A percentile compares a stretch with the other conserved stretches of the same genome.
These are phyloP conservation scores for Papilio aristodemus DNA, from an alignment of 1,140 invertebrate genomes.

Conservation along the genomic window DNA sequence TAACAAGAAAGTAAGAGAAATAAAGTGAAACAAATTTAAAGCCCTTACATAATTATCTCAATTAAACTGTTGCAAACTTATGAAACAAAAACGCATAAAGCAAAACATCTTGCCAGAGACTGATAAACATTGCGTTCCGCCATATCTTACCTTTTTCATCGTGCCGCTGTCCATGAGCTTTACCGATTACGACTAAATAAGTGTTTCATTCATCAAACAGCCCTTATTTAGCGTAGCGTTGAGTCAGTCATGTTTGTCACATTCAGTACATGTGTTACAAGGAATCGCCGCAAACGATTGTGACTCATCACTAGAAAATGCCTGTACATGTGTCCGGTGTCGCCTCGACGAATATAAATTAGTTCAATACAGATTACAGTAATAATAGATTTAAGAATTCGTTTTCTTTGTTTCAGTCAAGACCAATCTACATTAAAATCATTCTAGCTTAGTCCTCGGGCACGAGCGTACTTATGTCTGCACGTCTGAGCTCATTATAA, in stretches of 20 bases:
- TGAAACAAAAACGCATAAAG: conserved; percentile 33
- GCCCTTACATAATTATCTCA: background rate
- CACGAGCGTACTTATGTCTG: background rate
- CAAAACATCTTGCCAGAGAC: conserved; percentile 1
- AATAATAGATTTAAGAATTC: conserved; percentile 34
- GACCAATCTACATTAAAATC: conserved; percentile 8
- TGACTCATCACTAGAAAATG: conserved; percentile 65
- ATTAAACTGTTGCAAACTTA: conserved; percentile 4
- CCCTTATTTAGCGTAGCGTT: conserved; percentile 70
- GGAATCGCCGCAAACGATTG: conserved; percentile 43
- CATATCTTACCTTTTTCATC: conserved; percentile 66
- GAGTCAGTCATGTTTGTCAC: conserved; percentile 58
- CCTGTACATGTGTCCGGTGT: conserved; percentile 61
- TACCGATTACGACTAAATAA: conserved; percentile 67
- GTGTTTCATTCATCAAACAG: conserved; percentile 62
- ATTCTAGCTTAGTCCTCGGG: background rate
- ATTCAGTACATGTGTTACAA: conserved; percentile 54
- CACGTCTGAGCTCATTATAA: conserved; percentile 10
- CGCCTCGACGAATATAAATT: conserved; percentile 56
- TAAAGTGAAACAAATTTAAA: no score
- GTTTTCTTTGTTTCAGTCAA: conserved; percentile 17
- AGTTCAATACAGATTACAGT: conserved; percentile 56
- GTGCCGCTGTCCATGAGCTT: conserved; percentile 53
- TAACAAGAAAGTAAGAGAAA: no score
- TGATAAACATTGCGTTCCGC: conserved; percentile 53